A percentile compares a stretch with the other conserved stretches of the same genome.
Conservation (phyloP, 2,113 vertebrate species). For the Myocastor coypus region DNA sequence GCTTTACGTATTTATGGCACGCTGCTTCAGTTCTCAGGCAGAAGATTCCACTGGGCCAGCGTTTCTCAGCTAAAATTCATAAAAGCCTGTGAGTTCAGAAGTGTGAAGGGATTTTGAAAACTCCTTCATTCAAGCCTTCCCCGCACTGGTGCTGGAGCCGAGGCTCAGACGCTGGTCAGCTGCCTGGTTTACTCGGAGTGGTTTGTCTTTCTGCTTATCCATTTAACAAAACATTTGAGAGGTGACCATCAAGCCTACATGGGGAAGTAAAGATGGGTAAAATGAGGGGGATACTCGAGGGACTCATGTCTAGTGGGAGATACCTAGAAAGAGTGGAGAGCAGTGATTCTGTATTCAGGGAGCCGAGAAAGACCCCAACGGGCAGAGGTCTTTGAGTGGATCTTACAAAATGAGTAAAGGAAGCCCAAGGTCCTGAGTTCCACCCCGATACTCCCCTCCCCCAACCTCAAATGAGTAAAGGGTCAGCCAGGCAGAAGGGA, state of each 20-base stretch:
- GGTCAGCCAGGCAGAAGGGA: background rate
- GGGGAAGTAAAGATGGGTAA: background rate
- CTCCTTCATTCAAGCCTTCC: background rate
- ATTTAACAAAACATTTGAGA: conserved; percentile 26
- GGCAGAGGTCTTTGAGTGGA: background rate
- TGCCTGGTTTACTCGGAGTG: background rate
- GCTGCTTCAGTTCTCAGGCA: background rate
- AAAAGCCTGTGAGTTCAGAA: background rate
- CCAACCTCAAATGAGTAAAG: background rate
- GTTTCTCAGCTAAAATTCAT: background rate
- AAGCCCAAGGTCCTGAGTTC: no score
- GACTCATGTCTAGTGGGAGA: background rate
- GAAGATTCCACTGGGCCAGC: background rate
- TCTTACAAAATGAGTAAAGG: background rate
- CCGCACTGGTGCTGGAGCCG: background rate
- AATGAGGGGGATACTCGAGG: background rate
- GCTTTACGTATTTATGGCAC: background rate
- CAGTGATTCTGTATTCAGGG: background rate
- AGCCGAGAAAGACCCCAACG: background rate
- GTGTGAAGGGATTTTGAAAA: background rate
- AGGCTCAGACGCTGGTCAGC: background rate
- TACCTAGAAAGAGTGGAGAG: background rate
- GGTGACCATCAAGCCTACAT: background rate
- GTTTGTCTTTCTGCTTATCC: background rate
- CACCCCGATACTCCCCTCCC: no score